Percentiles rank a stretch among this genome's conserved stretches.
Evolutionary conservation across 2,797 vertebrate genomes (phyloP).

Genomic region (Fundulus diaphanus): DNA sequence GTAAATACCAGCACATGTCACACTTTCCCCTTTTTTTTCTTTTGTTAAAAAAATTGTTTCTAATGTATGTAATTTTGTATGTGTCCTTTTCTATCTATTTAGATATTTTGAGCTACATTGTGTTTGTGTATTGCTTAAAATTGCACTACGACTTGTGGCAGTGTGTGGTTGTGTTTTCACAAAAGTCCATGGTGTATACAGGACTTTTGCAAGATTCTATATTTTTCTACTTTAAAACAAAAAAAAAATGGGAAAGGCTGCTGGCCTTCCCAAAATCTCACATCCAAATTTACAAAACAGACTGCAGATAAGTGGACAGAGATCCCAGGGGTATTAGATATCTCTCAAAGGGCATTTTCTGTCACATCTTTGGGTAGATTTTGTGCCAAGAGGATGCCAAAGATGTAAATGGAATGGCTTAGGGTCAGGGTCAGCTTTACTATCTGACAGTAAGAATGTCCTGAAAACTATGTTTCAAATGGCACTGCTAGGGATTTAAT

Average conservation of each 20-base stretch:
- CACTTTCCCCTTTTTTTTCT: neutral
- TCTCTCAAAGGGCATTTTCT: slow-evolving; percentile 34
- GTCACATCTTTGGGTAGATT: slow-evolving; percentile 15
- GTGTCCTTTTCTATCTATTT: neutral
- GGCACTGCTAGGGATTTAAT: slow-evolving; percentile 8
- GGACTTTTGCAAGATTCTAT: neutral
- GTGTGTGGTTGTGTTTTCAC: too few relatives aligned
- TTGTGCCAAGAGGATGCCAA: slow-evolving; percentile 13
- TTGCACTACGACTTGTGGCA: neutral
- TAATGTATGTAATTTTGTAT: neutral
- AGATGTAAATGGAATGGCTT: slow-evolving; percentile 52
- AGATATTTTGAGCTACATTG: too few relatives aligned
- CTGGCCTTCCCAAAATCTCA: neutral
- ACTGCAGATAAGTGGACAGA: neutral
- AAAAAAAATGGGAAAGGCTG: neutral
- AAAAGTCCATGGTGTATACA: too few relatives aligned
- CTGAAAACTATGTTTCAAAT: slow-evolving; percentile 41
- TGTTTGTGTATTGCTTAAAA: neutral
- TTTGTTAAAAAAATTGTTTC: neutral
- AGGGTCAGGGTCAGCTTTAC: slow-evolving; percentile 48
- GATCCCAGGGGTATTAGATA: slow-evolving; percentile 4
- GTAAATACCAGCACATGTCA: neutral
- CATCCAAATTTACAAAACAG: slow-evolving; percentile 3
- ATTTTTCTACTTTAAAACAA: too few relatives aligned
- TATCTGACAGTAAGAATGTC: slow-evolving; percentile 52